Evolutionary conservation across 2,888 invertebrate species (phyloP).

Genomic region (Luperina testacea): DNA sequence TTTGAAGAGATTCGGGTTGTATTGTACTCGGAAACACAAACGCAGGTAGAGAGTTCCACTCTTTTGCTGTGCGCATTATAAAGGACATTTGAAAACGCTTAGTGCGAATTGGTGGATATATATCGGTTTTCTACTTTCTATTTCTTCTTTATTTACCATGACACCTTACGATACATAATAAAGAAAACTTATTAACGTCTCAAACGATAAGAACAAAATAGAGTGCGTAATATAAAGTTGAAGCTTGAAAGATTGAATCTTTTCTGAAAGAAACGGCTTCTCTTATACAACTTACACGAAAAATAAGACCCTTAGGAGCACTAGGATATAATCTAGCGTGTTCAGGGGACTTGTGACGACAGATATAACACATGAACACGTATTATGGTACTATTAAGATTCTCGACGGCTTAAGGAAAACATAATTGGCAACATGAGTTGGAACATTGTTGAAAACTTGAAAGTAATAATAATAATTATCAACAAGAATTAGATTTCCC

Average conservation of each 20-base stretch:
- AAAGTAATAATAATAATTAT: not conserved
- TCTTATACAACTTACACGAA: conserved; percentile 51
- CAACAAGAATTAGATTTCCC: not conserved
- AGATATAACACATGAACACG: conserved; percentile 16
- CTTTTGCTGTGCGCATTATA: no score
- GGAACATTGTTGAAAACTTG: not conserved
- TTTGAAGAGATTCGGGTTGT: no score
- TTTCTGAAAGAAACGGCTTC: conserved; percentile 39
- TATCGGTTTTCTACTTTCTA: not conserved
- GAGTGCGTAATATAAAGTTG: conserved; percentile 41
- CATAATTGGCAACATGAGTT: conserved; percentile 21
- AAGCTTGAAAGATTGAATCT: conserved; percentile 54
- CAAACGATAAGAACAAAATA: conserved; percentile 38
- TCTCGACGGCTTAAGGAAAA: conserved; percentile 33
- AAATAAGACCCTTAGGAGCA: conserved; percentile 52
- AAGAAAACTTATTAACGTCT: conserved; percentile 38
- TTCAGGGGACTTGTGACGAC: conserved; percentile 45
- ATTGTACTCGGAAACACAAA: no score
- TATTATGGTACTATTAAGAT: conserved; percentile 19
- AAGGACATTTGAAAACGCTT: no score
- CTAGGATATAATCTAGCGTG: conserved; percentile 37
- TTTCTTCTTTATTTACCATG: not conserved
- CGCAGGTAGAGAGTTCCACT: no score
- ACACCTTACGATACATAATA: conserved; percentile 9
- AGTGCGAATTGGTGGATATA: no score